Conservation (phyloP, 2,797 vertebrate genomes). For the Fistularia tabacaria region DNA sequence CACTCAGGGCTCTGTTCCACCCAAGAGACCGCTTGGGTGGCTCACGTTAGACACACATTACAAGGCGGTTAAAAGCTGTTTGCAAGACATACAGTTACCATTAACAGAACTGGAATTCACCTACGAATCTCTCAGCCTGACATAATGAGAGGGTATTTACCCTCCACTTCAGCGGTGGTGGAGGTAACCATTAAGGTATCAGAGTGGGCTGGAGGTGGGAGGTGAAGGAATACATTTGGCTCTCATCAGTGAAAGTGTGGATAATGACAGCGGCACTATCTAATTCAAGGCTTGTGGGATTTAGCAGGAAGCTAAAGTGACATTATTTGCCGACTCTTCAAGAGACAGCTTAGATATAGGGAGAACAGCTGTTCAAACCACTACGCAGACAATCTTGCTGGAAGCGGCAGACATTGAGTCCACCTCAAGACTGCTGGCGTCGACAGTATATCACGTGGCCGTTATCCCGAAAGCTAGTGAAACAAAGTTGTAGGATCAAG, state of each 20-base stretch:
- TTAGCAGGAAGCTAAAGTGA: too few relatives aligned
- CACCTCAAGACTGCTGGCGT: too few relatives aligned
- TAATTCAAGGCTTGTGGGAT: too few relatives aligned
- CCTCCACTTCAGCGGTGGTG: not conserved
- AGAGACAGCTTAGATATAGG: too few relatives aligned
- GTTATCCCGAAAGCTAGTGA: not conserved
- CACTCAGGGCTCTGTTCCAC: not conserved
- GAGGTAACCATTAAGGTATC: slow-evolving; percentile 36
- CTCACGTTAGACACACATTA: slow-evolving; percentile 4
- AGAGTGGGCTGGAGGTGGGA: not conserved
- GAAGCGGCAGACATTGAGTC: too few relatives aligned
- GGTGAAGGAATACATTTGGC: too few relatives aligned
- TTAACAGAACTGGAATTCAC: slow-evolving; percentile 19
- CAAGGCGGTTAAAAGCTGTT: slow-evolving; percentile 16
- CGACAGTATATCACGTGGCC: too few relatives aligned
- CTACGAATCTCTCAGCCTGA: slow-evolving; percentile 6
- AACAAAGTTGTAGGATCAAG: not conserved
- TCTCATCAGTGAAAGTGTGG: too few relatives aligned
- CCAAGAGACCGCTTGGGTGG: slow-evolving; percentile 4
- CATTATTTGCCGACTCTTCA: too few relatives aligned
- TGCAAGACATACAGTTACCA: slow-evolving; percentile 10
- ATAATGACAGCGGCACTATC: too few relatives aligned
- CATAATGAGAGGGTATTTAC: slow-evolving; percentile 25
- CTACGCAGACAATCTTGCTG: too few relatives aligned
- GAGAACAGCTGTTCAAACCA: too few relatives aligned